phyloP scores from a whole-genome alignment of 2,888 invertebrate genomes.

The Nowickia ferox region DNA sequence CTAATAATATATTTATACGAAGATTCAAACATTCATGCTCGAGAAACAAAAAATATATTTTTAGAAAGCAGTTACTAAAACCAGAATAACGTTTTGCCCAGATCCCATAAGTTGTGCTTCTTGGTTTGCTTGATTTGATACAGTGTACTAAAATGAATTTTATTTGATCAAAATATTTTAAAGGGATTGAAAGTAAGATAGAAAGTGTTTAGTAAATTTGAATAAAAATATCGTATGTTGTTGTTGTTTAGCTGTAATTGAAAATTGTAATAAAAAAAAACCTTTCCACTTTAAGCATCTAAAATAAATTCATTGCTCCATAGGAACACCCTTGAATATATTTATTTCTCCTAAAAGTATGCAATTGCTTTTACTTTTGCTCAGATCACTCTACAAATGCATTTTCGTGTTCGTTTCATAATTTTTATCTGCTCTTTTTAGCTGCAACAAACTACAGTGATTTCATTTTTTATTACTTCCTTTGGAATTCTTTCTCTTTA shows the following conservation, averaged over 20 bases:
- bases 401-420: neutral
- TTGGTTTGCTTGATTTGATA: conserved; percentile 5
- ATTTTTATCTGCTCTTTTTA: neutral
- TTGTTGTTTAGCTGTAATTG: too few species aligned
- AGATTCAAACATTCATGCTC: neutral
- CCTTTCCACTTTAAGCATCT: too few species aligned
- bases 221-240: too few species aligned
- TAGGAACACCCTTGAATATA: too few species aligned
- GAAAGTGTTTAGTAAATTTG: too few species aligned
- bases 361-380: neutral
- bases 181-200: neutral
- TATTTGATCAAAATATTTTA: neutral
- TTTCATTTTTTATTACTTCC: neutral
- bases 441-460: neutral
- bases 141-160: neutral
- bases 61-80: conserved; percentile 30
- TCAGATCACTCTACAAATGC: neutral
- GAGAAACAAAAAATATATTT: neutral
- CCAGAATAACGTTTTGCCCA: conserved; percentile 12
- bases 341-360: neutral
- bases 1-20: neutral
- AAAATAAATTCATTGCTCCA: too few species aligned
- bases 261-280: too few species aligned
- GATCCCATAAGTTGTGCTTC: conserved; percentile 26
- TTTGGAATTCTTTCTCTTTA: neutral